Conservation (phyloP, 2,113 vertebrate genomes). For the Equus quagga region DNA sequence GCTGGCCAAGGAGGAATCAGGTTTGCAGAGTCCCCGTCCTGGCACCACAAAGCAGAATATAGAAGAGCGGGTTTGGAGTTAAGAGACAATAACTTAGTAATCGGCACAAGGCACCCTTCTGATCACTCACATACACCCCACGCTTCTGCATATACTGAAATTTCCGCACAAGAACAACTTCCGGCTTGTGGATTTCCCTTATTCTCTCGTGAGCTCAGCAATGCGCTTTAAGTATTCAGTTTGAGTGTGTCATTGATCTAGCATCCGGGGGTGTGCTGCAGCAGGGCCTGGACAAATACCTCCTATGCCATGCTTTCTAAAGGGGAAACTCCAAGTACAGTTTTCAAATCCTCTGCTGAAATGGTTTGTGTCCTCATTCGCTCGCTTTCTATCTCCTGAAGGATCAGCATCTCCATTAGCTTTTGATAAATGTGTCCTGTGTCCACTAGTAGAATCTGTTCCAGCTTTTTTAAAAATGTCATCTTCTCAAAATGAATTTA, state of each 20-base stretch:
- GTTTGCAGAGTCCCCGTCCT: neutral
- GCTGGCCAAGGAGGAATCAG: neutral
- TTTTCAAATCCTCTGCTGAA: neutral
- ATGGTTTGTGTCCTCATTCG: neutral
- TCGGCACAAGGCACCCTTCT: too few species aligned
- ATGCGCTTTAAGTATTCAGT: fast-evolving
- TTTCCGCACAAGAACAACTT: neutral
- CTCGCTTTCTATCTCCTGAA: neutral
- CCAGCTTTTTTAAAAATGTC: neutral
- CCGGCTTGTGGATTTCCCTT: neutral
- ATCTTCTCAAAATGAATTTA: slow-evolving; percentile 18
- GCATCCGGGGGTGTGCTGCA: neutral
- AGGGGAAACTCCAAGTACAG: neutral
- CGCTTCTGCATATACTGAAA: too few species aligned
- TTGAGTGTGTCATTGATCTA: too few species aligned
- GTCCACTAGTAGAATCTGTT: neutral
- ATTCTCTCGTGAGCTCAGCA: neutral
- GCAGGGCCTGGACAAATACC: neutral
- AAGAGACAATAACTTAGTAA: neutral
- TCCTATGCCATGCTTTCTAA: neutral
- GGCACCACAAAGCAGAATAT: neutral
- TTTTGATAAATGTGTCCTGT: neutral
- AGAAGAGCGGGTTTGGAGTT: neutral
- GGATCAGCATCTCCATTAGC: neutral
- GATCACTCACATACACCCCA: neutral